phyloP scores from a whole-genome alignment of 2,797 vertebrate genomes.

The Enteromius treurensis region DNA sequence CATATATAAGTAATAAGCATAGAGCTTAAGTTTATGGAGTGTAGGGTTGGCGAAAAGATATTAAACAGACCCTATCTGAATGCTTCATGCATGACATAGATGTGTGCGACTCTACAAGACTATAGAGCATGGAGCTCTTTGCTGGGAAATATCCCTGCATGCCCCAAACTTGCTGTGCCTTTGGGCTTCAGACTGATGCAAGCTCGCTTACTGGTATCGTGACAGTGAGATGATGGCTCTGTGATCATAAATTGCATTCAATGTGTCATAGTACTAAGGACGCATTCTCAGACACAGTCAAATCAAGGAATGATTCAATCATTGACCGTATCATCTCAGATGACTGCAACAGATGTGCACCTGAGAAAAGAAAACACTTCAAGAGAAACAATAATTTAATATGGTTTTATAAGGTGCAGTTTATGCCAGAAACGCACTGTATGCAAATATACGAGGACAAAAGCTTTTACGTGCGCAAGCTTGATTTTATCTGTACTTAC shows the following conservation, averaged over 20 bases:
- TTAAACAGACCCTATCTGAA: constrained; percentile 20
- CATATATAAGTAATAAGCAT: constrained; percentile 18
- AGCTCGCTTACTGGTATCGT: constrained; percentile 1
- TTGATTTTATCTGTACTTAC: neutral
- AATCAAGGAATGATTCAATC: neutral
- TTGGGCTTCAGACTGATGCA: constrained; percentile 31
- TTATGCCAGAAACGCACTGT: neutral
- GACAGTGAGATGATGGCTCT: neutral
- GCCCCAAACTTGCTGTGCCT: constrained; percentile 6
- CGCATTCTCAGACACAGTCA: neutral
- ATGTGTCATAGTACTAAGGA: neutral
- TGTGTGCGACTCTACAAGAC: neutral
- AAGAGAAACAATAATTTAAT: neutral
- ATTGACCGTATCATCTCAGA: neutral
- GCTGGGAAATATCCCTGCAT: constrained; percentile 36
- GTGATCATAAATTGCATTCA: neutral
- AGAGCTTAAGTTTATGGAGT: constrained; percentile 25
- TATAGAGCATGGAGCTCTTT: constrained; percentile 32
- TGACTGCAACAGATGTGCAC: neutral
- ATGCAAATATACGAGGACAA: neutral
- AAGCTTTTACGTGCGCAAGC: neutral
- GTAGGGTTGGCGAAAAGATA: neutral
- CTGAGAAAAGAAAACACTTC: neutral
- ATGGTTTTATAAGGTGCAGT: neutral
- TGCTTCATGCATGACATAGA: constrained; percentile 30